These are phyloP conservation scores for Mus minutoides DNA, from an alignment of 2,797 vertebrate genomes.

Conservation along the genomic window DNA sequence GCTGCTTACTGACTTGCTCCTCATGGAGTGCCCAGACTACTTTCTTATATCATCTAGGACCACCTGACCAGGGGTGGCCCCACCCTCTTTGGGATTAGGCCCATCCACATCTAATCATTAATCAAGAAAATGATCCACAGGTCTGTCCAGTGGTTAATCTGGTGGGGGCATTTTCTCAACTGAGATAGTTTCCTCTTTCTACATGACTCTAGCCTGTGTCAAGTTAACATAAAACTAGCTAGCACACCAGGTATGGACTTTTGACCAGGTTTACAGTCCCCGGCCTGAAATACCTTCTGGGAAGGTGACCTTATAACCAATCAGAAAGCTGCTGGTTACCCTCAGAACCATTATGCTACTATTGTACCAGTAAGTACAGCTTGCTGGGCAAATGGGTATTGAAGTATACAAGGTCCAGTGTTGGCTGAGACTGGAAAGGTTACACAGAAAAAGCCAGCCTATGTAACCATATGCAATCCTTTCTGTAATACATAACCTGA, in stretches of 20 bases:
- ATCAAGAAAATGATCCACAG: neutral
- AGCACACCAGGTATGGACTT: neutral
- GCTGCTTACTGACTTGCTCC: neutral
- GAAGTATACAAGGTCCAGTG: neutral
- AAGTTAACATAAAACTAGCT: neutral
- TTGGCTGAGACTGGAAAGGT: neutral
- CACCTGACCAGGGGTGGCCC: neutral
- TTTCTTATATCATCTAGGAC: neutral
- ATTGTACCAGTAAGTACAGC: neutral
- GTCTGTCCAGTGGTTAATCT: neutral
- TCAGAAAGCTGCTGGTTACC: neutral
- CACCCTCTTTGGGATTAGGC: neutral
- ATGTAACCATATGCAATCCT: neutral
- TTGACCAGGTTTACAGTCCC: neutral
- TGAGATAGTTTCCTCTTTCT: neutral
- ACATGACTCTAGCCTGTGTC: neutral
- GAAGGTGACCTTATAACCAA: neutral
- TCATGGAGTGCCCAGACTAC: neutral
- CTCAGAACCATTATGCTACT: neutral
- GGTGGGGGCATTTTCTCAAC: neutral
- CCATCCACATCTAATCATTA: neutral
- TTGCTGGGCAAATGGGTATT: neutral
- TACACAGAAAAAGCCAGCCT: neutral
- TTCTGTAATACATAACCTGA: neutral
- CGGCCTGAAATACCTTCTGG: neutral